Evolutionary conservation across 2,113 vertebrate genomes (phyloP).

Genomic region (Carettochelys insculpta): DNA sequence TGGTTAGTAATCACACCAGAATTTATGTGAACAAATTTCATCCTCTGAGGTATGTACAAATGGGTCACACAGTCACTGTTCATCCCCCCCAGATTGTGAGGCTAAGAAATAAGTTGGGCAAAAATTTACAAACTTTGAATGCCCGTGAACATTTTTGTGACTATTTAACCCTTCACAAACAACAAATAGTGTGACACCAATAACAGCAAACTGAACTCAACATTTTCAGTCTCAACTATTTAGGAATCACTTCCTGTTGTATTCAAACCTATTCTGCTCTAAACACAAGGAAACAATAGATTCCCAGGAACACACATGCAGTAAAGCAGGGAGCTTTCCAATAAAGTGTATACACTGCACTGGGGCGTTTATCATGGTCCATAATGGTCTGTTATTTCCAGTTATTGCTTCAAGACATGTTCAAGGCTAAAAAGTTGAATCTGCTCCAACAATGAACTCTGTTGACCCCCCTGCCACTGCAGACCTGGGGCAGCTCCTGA

Average conservation of each 20-base stretch:
- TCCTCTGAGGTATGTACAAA: fast-evolving
- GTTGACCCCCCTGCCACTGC: not conserved
- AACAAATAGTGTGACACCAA: not conserved
- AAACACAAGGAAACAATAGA: not conserved
- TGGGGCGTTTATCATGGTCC: not conserved
- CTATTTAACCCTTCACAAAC: not conserved
- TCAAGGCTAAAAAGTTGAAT: not conserved
- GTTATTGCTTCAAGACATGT: not conserved
- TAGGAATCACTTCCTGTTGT: not conserved
- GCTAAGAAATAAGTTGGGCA: not conserved
- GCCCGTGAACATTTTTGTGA: not conserved
- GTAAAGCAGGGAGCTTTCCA: not conserved
- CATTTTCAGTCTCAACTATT: not conserved
- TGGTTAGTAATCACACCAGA: fast-evolving
- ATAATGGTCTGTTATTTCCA: not conserved
- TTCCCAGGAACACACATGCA: not conserved
- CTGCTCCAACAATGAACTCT: not conserved
- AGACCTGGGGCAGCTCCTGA: not conserved
- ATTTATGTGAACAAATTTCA: fast-evolving
- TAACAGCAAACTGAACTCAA: not conserved
- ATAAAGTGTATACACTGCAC: not conserved
- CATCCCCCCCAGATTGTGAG: fast-evolving
- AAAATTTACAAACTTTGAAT: not conserved
- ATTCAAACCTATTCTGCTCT: not conserved
- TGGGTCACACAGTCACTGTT: fast-evolving